Evolutionary conservation across 2,797 vertebrate species (phyloP).

Genomic region (Hypotaenidia okinawae): DNA sequence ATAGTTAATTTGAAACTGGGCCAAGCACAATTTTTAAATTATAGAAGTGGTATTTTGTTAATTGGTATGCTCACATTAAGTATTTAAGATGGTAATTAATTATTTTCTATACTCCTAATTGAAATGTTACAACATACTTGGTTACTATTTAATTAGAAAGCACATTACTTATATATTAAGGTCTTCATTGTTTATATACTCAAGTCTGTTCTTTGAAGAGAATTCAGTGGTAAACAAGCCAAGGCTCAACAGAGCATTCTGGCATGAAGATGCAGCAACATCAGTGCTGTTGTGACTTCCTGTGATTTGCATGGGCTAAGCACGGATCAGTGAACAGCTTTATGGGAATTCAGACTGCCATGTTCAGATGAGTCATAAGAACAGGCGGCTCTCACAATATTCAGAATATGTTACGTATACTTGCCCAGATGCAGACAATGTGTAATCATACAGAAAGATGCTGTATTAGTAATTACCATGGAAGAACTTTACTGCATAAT

Average conservation of each 20-base stretch:
- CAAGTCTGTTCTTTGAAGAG: background rate
- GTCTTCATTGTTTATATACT: slow-evolving; percentile 35
- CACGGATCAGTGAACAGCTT: background rate
- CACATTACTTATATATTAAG: slow-evolving; percentile 53
- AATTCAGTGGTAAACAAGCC: slow-evolving; percentile 34
- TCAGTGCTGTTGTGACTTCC: background rate
- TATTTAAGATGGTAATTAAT: slow-evolving; percentile 58
- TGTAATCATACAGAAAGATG: background rate
- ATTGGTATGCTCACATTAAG: slow-evolving; percentile 39
- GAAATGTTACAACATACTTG: slow-evolving; percentile 35
- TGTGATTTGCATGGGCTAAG: background rate
- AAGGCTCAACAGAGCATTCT: slow-evolving; percentile 29
- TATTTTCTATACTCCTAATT: slow-evolving; percentile 55
- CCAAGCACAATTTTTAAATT: slow-evolving; percentile 9
- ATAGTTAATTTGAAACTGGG: background rate
- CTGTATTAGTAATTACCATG: background rate
- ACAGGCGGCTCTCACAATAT: background rate
- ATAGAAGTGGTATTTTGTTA: slow-evolving; percentile 25
- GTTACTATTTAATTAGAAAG: slow-evolving; percentile 62
- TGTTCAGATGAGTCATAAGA: background rate
- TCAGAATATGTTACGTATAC: background rate
- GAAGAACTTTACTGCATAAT: background rate
- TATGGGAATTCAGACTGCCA: background rate
- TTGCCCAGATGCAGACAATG: background rate
- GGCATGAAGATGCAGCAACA: slow-evolving; percentile 8